phyloP scores from a whole-genome alignment of 2,888 invertebrate species.

The Calephelis perditalis region DNA sequence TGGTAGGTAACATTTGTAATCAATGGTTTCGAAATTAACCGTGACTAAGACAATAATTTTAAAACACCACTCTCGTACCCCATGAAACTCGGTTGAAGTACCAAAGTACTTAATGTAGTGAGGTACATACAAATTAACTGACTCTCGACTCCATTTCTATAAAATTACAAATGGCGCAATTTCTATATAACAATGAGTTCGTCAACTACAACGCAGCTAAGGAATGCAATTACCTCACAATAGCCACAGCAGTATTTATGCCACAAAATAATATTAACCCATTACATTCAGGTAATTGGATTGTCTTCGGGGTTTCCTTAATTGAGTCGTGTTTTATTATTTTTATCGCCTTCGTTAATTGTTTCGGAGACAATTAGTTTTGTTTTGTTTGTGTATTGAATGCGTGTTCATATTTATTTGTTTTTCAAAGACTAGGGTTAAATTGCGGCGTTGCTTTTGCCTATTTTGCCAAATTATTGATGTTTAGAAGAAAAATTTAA shows the following conservation, averaged over 20 bases:
- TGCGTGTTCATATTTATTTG: too few species aligned
- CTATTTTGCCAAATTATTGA: too few species aligned
- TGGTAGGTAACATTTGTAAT: too few species aligned
- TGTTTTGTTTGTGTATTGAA: neutral
- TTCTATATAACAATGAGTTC: neutral
- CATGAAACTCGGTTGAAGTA: too few species aligned
- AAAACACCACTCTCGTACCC: too few species aligned
- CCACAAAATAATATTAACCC: slow-evolving; percentile 1
- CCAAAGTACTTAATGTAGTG: too few species aligned
- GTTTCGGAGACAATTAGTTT: neutral
- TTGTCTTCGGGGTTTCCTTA: slow-evolving; percentile 3
- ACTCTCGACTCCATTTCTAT: neutral
- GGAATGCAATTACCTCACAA: slow-evolving; percentile 8
- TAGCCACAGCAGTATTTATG: slow-evolving; percentile 1
- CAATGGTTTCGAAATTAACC: too few species aligned
- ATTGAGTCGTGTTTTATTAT: slow-evolving; percentile 7
- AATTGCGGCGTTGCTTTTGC: too few species aligned
- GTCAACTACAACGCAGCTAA: neutral
- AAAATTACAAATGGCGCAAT: neutral
- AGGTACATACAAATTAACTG: too few species aligned
- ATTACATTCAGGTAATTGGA: slow-evolving; percentile 3
- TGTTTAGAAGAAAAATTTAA: too few species aligned
- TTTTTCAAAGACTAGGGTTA: too few species aligned
- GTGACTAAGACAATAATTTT: too few species aligned
- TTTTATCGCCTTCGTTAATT: slow-evolving; percentile 3